These are phyloP conservation scores for Falco novaeseelandiae DNA, from an alignment of 2,797 vertebrate genomes.

Conservation along the genomic window DNA sequence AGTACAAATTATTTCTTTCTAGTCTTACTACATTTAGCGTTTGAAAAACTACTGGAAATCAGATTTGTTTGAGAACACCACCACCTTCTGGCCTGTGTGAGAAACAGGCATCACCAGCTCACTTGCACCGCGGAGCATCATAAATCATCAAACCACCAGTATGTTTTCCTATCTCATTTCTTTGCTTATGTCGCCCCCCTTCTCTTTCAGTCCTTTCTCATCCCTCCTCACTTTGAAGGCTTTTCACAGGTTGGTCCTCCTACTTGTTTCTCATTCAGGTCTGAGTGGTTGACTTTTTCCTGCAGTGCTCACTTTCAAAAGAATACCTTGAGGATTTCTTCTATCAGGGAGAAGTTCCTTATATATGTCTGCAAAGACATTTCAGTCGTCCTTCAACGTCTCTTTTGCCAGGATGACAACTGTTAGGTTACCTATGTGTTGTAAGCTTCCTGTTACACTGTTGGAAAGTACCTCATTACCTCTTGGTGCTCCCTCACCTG, in stretches of 20 bases:
- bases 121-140: fast-evolving
- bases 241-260: background rate
- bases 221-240: background rate
- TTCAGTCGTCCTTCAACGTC: background rate
- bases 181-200: background rate
- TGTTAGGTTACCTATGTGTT: background rate
- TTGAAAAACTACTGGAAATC: background rate
- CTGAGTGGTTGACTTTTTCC: background rate
- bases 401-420: background rate
- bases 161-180: background rate
- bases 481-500: background rate
- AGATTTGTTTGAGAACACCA: background rate
- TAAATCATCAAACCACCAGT: background rate
- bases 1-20: background rate
- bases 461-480: background rate
- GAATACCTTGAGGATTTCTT: background rate
- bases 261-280: background rate
- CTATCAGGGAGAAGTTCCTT: background rate
- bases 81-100: conserved; percentile 9
- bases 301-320: background rate
- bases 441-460: background rate
- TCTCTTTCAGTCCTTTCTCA: background rate
- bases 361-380: background rate
- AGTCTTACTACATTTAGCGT: background rate
- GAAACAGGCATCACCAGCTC: background rate